Conservation (phyloP, 53 echinoderm and acorn worm genomes). For the Paracentrotus lividus region DNA sequence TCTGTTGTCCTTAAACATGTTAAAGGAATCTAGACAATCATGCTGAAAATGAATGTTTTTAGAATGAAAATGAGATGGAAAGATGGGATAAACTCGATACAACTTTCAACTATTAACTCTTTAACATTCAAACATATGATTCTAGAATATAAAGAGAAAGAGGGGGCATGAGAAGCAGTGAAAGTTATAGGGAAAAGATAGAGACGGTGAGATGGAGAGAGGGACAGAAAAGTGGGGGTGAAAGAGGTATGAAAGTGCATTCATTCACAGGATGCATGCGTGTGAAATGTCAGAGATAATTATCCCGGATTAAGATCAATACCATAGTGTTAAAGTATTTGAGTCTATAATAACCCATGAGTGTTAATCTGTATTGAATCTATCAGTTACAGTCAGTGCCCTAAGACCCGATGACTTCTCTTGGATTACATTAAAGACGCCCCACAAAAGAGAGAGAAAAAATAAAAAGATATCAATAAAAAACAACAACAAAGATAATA, state of each 20-base stretch:
- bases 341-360: conserved; percentile 9
- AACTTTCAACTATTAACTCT: too few species aligned
- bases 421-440: conserved; percentile 1
- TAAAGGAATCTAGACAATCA: too few species aligned
- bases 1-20: too few species aligned
- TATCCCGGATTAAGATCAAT: conserved; percentile 50
- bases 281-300: conserved; percentile 40
- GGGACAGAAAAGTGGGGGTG: background rate
- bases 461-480: too few species aligned
- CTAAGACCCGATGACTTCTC: background rate
- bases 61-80: too few species aligned
- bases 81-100: too few species aligned
- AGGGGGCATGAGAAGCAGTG: background rate
- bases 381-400: conserved; percentile 11
- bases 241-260: background rate
- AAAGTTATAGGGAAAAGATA: background rate
- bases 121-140: too few species aligned
- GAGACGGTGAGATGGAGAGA: background rate
- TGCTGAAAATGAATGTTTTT: too few species aligned
- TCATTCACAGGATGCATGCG: conserved; percentile 16
- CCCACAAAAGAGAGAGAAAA: too few species aligned
- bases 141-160: background rate
- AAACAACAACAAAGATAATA: too few species aligned
- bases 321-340: conserved; percentile 54
- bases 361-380: conserved; percentile 53